Evolutionary conservation across 2,797 vertebrate genomes (phyloP), one percentile per base, ranked within the genome.

Genomic region (Spinus olivaceus): DNA sequence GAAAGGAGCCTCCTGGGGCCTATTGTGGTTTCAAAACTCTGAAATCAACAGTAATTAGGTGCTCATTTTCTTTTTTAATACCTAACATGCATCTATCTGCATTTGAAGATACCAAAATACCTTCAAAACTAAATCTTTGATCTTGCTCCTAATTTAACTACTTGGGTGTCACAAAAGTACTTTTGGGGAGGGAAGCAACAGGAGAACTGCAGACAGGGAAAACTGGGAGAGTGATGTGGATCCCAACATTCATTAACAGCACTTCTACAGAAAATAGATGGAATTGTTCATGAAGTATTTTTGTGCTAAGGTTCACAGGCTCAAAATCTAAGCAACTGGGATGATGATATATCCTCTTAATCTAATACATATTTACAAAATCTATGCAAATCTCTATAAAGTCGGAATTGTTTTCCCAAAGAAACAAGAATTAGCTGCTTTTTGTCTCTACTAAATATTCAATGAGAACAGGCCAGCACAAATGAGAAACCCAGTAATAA

Each of bases 301-400:
- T 63, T 64, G 33, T 89, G 79, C 60, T 89, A 54, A 93, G 82
- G 54, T 88, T 88, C 81, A 88, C 46, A n/a, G 59, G 67, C 35
- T 86, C 81, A 83, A 91, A 77, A 81, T 71, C 61, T 71, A 89
- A 88, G 76, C 57, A 77, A 78, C 10, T 25, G 39, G 44, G 60
- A 78, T 60, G 49, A 77, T 39, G 72, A 70, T 39, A 73, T 32
- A 85, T 64, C 64, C 79, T 82, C 49, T 50, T 89, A 85, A 92
- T 78, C 71, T 90, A 70, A 57, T 6, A 64, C 2, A 19, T 80
- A 91, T 91, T 94, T 74, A 82, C 65, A 92, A 90, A 92, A 92
- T 84, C 86, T 82, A 4, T 77, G 71, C 44, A 91, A 82, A 90
- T 91, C 74, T 93, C 87, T 50, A 21, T 39, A 18, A 95, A 83